phyloP scores from a whole-genome alignment of 1,140 invertebrate genomes.

The Dreissena polymorpha region DNA sequence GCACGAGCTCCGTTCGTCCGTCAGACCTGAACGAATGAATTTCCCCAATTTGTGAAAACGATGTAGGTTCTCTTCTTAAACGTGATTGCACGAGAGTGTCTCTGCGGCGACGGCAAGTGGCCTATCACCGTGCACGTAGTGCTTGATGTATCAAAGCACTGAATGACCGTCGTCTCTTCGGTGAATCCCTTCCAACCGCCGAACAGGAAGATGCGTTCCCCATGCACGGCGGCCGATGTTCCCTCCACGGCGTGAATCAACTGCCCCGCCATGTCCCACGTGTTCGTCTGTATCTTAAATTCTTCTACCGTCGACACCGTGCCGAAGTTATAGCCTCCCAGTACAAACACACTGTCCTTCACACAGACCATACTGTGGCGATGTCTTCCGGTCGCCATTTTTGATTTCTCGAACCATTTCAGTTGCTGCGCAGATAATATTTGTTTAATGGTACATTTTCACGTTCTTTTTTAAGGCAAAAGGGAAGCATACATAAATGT shows the following conservation, averaged over 20 bases:
- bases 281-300: conserved; percentile 57
- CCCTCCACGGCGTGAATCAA: conserved; percentile 60
- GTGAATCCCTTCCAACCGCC: conserved; percentile 60
- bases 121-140: conserved; percentile 23
- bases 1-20: neutral
- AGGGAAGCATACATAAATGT: no score
- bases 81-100: conserved; percentile 4
- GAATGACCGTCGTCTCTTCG: conserved; percentile 56
- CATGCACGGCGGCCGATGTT: conserved; percentile 54
- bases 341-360: conserved; percentile 54
- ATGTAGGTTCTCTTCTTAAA: conserved; percentile 33
- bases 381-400: conserved; percentile 61
- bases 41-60: conserved; percentile 8
- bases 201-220: conserved; percentile 62
- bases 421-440: conserved; percentile 57
- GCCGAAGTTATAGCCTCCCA: conserved; percentile 61
- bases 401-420: conserved; percentile 58
- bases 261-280: conserved; percentile 59
- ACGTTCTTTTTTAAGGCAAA: no score
- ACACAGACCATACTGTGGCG: conserved; percentile 63
- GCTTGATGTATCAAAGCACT: conserved; percentile 61
- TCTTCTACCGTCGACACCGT: conserved; percentile 60
- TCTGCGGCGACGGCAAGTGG: conserved; percentile 22
- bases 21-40: conserved; percentile 18
- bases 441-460: no score